These are phyloP conservation scores for Arrhamphus sclerolepis DNA, from an alignment of 2,797 vertebrate species.

Conservation along the genomic window DNA sequence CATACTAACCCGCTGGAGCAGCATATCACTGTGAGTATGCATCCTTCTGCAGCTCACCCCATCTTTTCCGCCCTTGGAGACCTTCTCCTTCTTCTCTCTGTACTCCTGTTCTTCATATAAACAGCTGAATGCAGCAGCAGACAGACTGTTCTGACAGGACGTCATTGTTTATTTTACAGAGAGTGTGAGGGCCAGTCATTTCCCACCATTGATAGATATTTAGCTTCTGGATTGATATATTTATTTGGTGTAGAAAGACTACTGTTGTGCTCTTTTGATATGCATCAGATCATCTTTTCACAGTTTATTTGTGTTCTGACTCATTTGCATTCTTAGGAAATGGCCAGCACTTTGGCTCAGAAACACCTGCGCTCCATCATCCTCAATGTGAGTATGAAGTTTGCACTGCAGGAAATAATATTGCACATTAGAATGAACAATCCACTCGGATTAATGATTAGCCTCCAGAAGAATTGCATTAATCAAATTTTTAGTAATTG, in stretches of 20 bases:
- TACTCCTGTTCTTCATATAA: slow-evolving; percentile 33
- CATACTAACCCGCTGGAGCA: slow-evolving; percentile 92
- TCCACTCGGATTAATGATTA: no score
- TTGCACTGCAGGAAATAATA: slow-evolving; percentile 18
- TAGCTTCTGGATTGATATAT: slow-evolving; percentile 17
- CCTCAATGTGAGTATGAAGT: slow-evolving; percentile 84
- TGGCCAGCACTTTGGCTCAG: slow-evolving; percentile 96
- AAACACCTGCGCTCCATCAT: slow-evolving; percentile 95
- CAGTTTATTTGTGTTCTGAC: slow-evolving; percentile 34
- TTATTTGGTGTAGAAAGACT: slow-evolving; percentile 4
- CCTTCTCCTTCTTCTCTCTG: slow-evolving; percentile 22
- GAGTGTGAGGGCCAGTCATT: slow-evolving; percentile 8
- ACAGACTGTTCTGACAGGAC: slow-evolving; percentile 45
- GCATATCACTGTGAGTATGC: slow-evolving; percentile 94
- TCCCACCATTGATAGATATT: slow-evolving; percentile 24
- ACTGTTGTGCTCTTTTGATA: neutral
- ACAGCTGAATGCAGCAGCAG: slow-evolving; percentile 51
- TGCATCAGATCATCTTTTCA: slow-evolving; percentile 23
- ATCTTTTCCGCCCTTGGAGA: slow-evolving; percentile 33
- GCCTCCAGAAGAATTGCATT: no score
- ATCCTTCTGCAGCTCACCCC: slow-evolving; percentile 46
- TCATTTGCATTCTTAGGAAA: slow-evolving; percentile 84
- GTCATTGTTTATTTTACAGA: slow-evolving; percentile 20
- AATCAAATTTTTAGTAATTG: no score
- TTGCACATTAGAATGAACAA: no score